Base-by-base conservation (phyloP, 1,140 invertebrate species). In the Oreohelix idahoensis region DNA sequence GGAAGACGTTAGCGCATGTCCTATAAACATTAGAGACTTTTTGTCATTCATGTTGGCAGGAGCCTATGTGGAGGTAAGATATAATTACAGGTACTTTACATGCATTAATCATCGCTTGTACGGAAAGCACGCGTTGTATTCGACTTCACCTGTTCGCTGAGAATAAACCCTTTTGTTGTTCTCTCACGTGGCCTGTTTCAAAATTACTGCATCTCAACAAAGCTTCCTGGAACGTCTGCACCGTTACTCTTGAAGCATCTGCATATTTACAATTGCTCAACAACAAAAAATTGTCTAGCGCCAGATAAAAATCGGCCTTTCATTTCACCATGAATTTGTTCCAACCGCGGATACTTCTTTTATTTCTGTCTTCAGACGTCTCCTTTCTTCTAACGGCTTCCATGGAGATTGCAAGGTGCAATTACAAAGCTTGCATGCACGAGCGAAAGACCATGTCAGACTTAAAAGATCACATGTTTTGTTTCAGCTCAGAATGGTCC, bases 51-150 rank as follows among this genome's bases (percentile, higher is more conserved):
- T 23, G 23, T 66, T 66, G 11, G 4, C n/a, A 32, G 20, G 63
- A 23, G n/a, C 32, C 63, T 66, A 17, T 23, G 10, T 26, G 15
- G 2, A 74, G 4, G 71, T 74, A 39, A 49, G 1, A 26, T n/a
- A 74, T 74, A 74, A 74, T 74, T 74, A 36, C 71, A 8, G 38
- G 36, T 74, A 42, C 75, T 32, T 36, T 77, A 53, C 45, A 53
- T 77, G 75, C 75, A 77, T 77, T 77, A 77, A 77, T 77, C 75
- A 77, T 36, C 8, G 45, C n/a, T 42, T 26, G 71, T 36, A 39
- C 38, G 35, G 42, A 20, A 36, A 66, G 63, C 75, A 77, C 75
- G 75, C 75, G 75, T 4, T 11, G 2, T 1, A 23, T 53, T 10
- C 23, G 10, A 11, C 75, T 53, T 77, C 75, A 77, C 75, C 75